These are phyloP conservation scores for Pseudobourletiella spinata DNA, from an alignment of 1,140 invertebrate genomes.

Conservation along the genomic window DNA sequence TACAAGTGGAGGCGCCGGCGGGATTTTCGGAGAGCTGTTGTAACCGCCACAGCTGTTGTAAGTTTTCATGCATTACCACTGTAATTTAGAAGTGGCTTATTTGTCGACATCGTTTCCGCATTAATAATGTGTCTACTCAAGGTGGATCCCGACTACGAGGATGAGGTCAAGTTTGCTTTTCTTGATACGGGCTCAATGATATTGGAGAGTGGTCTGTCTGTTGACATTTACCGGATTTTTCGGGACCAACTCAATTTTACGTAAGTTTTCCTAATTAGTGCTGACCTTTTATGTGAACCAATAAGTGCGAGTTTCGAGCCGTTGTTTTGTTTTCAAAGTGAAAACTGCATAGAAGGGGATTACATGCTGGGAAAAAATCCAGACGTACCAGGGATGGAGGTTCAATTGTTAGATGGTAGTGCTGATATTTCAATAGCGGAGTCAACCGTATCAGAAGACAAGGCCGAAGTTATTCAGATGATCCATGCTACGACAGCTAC, in stretches of 20 bases:
- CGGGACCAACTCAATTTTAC: constrained; percentile 1
- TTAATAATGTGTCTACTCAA: too few relatives aligned
- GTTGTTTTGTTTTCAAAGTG: too few relatives aligned
- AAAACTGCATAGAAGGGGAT: not conserved
- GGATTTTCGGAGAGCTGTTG: too few relatives aligned
- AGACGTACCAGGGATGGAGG: not conserved
- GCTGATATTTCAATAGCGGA: not conserved
- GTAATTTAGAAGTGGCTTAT: too few relatives aligned
- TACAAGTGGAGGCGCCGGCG: too few relatives aligned
- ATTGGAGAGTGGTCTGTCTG: not conserved
- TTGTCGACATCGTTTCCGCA: too few relatives aligned
- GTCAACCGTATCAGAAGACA: not conserved
- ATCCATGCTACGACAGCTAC: not conserved
- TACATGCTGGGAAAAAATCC: not conserved
- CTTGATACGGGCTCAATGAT: not conserved
- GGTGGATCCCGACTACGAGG: not conserved
- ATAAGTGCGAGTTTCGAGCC: not conserved
- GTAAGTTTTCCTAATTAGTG: not conserved
- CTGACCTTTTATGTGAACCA: not conserved
- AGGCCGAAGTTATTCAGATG: not conserved
- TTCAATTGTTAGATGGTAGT: not conserved
- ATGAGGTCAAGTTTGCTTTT: not conserved
- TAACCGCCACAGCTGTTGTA: too few relatives aligned
- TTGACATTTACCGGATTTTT: not conserved
- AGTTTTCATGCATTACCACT: too few relatives aligned